These are phyloP conservation scores for Cynocephalus volans DNA, from an alignment of 2,113 vertebrate species.

Conservation along the genomic window DNA sequence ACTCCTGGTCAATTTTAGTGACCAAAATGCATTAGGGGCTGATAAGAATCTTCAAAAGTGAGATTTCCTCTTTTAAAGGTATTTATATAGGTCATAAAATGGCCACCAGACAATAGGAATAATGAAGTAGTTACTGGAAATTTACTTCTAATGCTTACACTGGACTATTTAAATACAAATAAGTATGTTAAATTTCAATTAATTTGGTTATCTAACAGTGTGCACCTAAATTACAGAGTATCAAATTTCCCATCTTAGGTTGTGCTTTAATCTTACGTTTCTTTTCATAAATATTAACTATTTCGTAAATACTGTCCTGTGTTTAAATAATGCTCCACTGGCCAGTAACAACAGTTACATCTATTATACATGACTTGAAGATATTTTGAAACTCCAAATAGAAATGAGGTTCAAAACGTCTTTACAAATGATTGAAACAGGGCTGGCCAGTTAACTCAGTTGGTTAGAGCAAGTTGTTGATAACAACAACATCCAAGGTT, in stretches of 20 bases:
- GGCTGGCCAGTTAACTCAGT: too few relatives aligned
- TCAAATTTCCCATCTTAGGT: not conserved
- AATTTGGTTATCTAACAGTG: not conserved
- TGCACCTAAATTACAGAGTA: slow-evolving; percentile 27
- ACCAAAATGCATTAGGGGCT: not conserved
- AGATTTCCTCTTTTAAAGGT: not conserved
- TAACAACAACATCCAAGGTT: too few relatives aligned
- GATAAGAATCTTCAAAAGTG: slow-evolving; percentile 51
- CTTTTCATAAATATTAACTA: slow-evolving; percentile 48
- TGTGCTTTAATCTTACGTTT: slow-evolving; percentile 10
- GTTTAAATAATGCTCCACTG: not conserved
- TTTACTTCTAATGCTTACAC: not conserved
- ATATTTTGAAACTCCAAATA: slow-evolving; percentile 30
- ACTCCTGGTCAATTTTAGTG: slow-evolving; percentile 13
- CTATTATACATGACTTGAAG: slow-evolving; percentile 13
- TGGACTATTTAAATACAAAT: not conserved
- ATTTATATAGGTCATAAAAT: slow-evolving; percentile 32
- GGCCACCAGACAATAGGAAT: not conserved
- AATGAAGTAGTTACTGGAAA: not conserved
- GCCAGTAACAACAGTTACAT: not conserved
- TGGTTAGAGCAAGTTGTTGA: too few relatives aligned
- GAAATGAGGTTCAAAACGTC: not conserved
- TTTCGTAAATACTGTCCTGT: not conserved
- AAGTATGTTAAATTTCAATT: slow-evolving; percentile 22
- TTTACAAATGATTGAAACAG: slow-evolving; percentile 55